Base-by-base conservation (phyloP, 2,113 vertebrate species). In the Pelmatolapia mariae region DNA sequence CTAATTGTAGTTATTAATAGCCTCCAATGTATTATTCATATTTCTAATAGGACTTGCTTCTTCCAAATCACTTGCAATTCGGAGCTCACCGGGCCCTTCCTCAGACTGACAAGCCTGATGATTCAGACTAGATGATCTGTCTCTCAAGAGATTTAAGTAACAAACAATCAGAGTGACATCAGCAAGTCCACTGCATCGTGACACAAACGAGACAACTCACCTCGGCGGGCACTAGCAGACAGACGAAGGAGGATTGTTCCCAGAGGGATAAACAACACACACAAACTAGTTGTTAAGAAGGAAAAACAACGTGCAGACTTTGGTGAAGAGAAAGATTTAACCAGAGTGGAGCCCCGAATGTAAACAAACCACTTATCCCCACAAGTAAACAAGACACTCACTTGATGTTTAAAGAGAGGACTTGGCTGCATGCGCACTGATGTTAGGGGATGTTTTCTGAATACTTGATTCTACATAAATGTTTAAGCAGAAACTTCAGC, bases 71-170 rank as follows among this genome's bases (percentile, higher is more conserved):
- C 87, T 86, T 82, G 88, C 54, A 79, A 50, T 59, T 76, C 12
- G 5, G 33, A 84, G 56, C 91, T 88, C 86, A 66, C 29, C 43
- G 24, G 80, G 76, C 31, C 12, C 13, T 71, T 22, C 22, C 29
- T 61, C 84, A 91, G 89, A 94, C 71, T 93, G 93, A 91, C 89
- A 88, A 68, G 59, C 71, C 87, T 53, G 91, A 89, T 92, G 92
- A 93, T 83, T 91, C 89, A 89, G 85, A 78, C 10, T 24, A 87
- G 29, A 43, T 5, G 5, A n/a, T 33, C 33, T 47, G 22, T 73
- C 80, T 86, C 92, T 86, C 71, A n/a, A 66, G 86, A 89, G 89
- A 87, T 31, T 26, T 66, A 5, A 82, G 63, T 45, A 87, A 86
- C 85, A 85, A 89, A 90, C 82, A 83, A 50, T 54, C 15, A 4